These are phyloP conservation scores for Acanthisitta chloris DNA, from an alignment of 2,113 vertebrate genomes.

Conservation along the genomic window DNA sequence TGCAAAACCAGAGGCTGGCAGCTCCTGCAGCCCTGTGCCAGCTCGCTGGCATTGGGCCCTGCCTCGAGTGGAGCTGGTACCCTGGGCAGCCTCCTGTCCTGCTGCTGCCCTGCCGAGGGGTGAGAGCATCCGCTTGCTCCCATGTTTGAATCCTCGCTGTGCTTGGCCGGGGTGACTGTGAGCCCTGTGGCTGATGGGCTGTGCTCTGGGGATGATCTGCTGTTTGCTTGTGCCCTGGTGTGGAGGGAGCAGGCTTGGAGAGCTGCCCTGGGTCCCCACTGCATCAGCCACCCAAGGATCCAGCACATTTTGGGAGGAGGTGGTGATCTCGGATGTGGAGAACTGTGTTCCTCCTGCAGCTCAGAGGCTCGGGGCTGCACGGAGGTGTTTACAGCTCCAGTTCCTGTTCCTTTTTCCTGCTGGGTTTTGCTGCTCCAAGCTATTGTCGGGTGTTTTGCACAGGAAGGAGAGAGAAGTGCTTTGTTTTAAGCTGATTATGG, in stretches of 20 bases:
- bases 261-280: not conserved
- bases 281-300: accelerated
- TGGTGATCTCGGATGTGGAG: accelerated
- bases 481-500: not conserved
- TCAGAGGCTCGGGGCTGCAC: not conserved
- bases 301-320: not conserved
- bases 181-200: not conserved
- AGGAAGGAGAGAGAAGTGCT: constrained; percentile 29
- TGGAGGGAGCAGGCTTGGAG: not conserved
- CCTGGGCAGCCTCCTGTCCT: not conserved
- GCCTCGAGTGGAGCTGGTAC: not conserved
- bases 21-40: not conserved
- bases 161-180: accelerated
- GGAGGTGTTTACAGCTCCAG: not conserved
- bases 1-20: not conserved
- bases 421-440: not conserved
- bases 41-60: accelerated
- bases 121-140: not conserved
- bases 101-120: not conserved
- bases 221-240: accelerated
- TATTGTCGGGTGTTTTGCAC: not conserved
- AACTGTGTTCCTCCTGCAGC: accelerated
- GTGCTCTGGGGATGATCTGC: not conserved
- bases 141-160: accelerated
- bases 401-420: constrained; percentile 47